Evolutionary conservation across 2,113 vertebrate genomes (phyloP), one percentile per base, ranked within the genome.

Genomic region (Pampusana beccarii): DNA sequence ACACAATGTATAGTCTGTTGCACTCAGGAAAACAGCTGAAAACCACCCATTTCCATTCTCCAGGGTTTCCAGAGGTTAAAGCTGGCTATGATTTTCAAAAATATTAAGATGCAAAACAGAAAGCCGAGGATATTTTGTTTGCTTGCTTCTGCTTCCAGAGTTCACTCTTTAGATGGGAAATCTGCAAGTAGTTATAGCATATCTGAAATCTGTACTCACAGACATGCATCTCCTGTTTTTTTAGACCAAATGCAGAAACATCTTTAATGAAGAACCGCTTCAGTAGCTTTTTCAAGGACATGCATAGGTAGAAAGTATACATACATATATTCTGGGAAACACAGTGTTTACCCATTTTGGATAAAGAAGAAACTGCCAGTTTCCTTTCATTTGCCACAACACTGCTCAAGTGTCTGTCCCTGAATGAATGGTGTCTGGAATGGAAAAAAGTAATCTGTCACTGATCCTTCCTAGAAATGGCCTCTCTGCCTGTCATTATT

Each of bases 371-470:
- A 90, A 83, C 40, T 80, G 46, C 6, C 75, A 83, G 62, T 90
- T 93, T 96, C 79, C 44, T 88, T 82, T 94, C 25, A 51, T 92
- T 93, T 88, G 46, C 72, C 80, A 81, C 83, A 91, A 38, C 83
- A 74, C 56, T 82, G 72, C 74, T 91, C 69, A 91, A 84, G 67
- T 16, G 29, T 70, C 65, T 86, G 28, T 62, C 65, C 82, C 80
- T 80, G 64, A 91, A 58, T 80, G n/a, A 87, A 62, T 26, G 51
- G 51, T 88, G 72, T 56, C 67, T 74, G 44, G 85, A 73, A 75
- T 20, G 48, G 70, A 94, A 95, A 93, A 86, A 2, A 79, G 56
- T 50, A 83, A 75, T 71, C 82, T 78, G 64, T 66, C 64, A 74
- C 67, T 40, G 54, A 80, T 83, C 67, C 88, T 84, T 83, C 42